Evolutionary conservation across 2,113 vertebrate genomes (phyloP).

Genomic region (Thomomys bottae): DNA sequence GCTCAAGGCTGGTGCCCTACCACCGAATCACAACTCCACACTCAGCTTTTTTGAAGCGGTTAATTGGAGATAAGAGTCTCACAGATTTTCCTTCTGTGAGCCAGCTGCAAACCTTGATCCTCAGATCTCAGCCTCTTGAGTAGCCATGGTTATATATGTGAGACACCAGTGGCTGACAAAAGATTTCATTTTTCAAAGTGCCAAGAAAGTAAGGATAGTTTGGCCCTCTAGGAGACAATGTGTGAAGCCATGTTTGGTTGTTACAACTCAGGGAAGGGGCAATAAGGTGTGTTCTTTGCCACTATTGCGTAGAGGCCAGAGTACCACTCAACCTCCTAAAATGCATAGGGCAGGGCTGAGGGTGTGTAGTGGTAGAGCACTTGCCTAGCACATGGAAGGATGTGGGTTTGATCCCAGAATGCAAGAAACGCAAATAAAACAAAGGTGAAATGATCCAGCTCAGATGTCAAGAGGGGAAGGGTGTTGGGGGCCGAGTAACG

Average conservation of each 20-base stretch:
- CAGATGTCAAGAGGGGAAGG: neutral
- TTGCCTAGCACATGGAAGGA: neutral
- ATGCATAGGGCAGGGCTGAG: neutral
- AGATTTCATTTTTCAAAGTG: neutral
- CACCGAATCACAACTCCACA: too few species aligned
- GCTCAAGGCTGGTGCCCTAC: too few species aligned
- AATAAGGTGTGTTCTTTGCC: neutral
- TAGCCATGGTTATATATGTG: too few species aligned
- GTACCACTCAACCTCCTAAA: neutral
- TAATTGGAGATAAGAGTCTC: too few species aligned
- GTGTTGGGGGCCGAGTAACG: neutral
- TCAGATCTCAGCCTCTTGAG: too few species aligned
- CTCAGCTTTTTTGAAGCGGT: too few species aligned
- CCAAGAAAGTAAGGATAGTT: neutral
- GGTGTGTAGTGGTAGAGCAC: neutral
- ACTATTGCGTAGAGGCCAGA: neutral
- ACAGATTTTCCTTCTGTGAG: too few species aligned
- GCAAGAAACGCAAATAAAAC: neutral
- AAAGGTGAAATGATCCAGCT: neutral
- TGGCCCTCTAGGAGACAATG: neutral
- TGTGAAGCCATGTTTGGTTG: constrained; percentile 15
- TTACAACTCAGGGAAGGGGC: neutral
- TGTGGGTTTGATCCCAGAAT: neutral
- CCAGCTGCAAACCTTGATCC: too few species aligned
- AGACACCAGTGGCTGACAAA: neutral